Conservation (phyloP, 1,140 invertebrate genomes). For the Diprion similis region DNA sequence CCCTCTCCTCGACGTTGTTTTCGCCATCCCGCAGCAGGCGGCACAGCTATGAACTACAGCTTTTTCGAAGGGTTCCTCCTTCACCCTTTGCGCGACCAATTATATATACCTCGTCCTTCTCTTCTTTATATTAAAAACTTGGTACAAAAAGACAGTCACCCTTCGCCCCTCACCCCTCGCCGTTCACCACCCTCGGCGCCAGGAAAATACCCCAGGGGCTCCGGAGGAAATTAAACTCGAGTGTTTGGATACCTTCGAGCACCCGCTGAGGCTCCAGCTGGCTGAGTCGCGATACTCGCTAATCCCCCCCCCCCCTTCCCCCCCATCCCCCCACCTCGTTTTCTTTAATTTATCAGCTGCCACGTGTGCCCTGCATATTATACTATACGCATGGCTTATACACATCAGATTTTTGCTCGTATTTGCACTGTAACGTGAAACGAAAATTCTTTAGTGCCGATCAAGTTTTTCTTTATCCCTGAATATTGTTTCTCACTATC, state of each 20-base stretch:
- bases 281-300: background rate
- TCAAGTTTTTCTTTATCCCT: background rate
- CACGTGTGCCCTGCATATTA: background rate
- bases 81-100: background rate
- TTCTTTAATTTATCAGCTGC: background rate
- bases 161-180: background rate
- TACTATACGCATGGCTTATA: too few relatives aligned
- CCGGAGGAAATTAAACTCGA: constrained; percentile 1
- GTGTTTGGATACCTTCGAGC: constrained; percentile 4
- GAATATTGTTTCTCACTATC: too few relatives aligned
- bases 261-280: background rate
- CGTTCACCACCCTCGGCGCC: background rate
- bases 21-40: constrained; percentile 1
- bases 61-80: background rate
- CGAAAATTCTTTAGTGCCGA: background rate
- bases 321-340: too few relatives aligned
- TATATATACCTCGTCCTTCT: background rate
- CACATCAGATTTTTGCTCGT: too few relatives aligned
- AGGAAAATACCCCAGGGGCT: background rate
- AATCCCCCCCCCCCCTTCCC: too few relatives aligned
- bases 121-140: constrained; percentile 9
- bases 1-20: constrained; percentile 14
- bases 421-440: background rate
- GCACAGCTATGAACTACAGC: background rate
- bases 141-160: background rate